phyloP scores from a whole-genome alignment of 2,888 invertebrate genomes.

The Vanessa cardui region DNA sequence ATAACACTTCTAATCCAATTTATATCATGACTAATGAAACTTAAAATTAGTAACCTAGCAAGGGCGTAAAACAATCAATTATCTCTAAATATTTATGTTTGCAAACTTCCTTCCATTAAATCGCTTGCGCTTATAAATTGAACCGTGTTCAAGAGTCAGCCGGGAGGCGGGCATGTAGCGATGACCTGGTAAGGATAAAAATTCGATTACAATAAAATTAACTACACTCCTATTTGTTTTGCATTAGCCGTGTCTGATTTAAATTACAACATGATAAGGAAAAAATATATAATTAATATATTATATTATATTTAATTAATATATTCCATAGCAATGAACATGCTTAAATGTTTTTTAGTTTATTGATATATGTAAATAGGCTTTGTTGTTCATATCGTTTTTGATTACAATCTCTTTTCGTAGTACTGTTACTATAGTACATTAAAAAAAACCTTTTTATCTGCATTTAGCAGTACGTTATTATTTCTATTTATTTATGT shows the following conservation, averaged over 20 bases:
- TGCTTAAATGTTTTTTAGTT: too few relatives aligned
- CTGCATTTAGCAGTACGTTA: too few relatives aligned
- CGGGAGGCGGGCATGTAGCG: slow-evolving; percentile 68
- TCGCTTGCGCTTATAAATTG: slow-evolving; percentile 49
- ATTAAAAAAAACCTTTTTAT: too few relatives aligned
- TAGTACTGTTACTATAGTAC: too few relatives aligned
- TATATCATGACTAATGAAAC: too few relatives aligned
- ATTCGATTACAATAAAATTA: slow-evolving; percentile 82
- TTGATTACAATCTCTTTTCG: too few relatives aligned
- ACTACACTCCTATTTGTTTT: slow-evolving; percentile 75
- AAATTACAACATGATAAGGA: slow-evolving; percentile 14
- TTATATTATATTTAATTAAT: background rate
- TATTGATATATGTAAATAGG: too few relatives aligned
- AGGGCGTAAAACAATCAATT: background rate
- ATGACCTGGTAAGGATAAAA: slow-evolving; percentile 77
- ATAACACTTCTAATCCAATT: too few relatives aligned
- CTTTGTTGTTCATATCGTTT: too few relatives aligned
- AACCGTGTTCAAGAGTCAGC: slow-evolving; percentile 52
- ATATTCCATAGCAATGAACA: background rate
- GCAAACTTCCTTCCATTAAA: background rate
- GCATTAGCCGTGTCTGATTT: slow-evolving; percentile 55
- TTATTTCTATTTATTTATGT: too few relatives aligned
- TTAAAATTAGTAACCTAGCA: too few relatives aligned
- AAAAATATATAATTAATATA: slow-evolving; percentile 8
- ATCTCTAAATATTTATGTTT: background rate